These are phyloP conservation scores for Athalia circularis DNA, from an alignment of 2,888 invertebrate species.

Conservation along the genomic window DNA sequence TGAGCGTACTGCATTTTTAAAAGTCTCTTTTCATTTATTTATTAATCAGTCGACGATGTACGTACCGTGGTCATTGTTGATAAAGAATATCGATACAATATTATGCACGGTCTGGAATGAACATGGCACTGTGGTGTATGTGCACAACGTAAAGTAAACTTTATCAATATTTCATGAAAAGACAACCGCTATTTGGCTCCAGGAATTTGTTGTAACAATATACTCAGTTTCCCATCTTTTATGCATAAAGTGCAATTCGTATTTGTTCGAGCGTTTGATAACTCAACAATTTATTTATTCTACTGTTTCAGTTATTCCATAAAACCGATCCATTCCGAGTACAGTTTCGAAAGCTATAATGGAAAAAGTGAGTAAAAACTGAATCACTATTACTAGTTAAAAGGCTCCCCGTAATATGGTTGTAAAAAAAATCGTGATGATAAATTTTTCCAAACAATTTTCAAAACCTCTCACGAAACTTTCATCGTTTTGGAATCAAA, in stretches of 20 bases:
- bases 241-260: conserved; percentile 34
- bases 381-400: too few relatives aligned
- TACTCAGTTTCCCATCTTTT: conserved; percentile 18
- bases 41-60: too few relatives aligned
- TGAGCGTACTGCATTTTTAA: neutral
- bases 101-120: neutral
- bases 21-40: neutral
- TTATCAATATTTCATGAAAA: conserved; percentile 24
- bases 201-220: conserved; percentile 12
- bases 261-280: conserved; percentile 20
- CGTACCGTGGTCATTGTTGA: too few relatives aligned
- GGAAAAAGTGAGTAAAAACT: too few relatives aligned
- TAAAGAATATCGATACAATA: neutral
- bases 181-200: conserved; percentile 31
- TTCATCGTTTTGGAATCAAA: too few relatives aligned
- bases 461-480: neutral
- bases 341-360: neutral
- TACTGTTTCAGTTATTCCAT: conserved; percentile 26
- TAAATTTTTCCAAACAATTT: neutral
- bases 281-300: conserved; percentile 18
- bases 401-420: too few relatives aligned
- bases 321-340: conserved; percentile 19
- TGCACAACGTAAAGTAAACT: conserved; percentile 28
- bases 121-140: neutral
- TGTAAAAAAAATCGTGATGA: too few relatives aligned